Percentiles rank a stretch among this genome's conserved stretches.
These are phyloP conservation scores for Gambusia holbrooki DNA, from an alignment of 2,113 vertebrate species.

Conservation along the genomic window DNA sequence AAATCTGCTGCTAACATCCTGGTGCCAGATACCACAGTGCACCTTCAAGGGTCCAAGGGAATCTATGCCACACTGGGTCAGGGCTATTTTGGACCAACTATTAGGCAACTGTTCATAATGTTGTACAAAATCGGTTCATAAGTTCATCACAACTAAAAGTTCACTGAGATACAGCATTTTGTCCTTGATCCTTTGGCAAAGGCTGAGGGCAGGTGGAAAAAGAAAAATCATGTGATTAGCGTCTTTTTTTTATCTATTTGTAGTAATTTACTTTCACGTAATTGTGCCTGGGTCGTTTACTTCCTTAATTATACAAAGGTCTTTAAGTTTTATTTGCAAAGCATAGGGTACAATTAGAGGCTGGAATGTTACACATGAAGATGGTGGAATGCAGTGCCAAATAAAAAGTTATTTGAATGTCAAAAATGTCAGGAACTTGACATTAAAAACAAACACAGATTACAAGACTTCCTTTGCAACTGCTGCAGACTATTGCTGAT, in stretches of 20 bases:
- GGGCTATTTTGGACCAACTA: too few relatives aligned
- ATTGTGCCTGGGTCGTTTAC: conserved; percentile 68
- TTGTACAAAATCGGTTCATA: background rate
- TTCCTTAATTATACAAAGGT: conserved; percentile 74
- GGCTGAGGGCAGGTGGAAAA: conserved; percentile 72
- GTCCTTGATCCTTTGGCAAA: conserved; percentile 38
- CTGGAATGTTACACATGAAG: background rate
- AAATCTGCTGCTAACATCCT: too few relatives aligned
- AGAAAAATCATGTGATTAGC: conserved; percentile 76
- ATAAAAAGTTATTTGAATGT: conserved; percentile 69
- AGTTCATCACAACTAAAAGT: conserved; percentile 22
- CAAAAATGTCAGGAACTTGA: conserved; percentile 67
- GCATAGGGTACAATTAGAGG: conserved; percentile 43
- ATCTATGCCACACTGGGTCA: too few relatives aligned
- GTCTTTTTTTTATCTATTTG: conserved; percentile 72
- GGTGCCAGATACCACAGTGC: too few relatives aligned
- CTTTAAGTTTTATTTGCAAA: conserved; percentile 80
- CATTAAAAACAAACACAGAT: conserved; percentile 20
- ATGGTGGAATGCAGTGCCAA: conserved; percentile 55
- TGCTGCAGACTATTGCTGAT: conserved; percentile 16
- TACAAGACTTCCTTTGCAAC: conserved; percentile 32
- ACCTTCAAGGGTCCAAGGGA: too few relatives aligned
- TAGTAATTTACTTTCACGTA: conserved; percentile 81
- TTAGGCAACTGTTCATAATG: background rate
- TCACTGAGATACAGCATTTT: conserved; percentile 38